Conservation (phyloP, 2,797 vertebrate genomes). For the Danio kyathit region DNA sequence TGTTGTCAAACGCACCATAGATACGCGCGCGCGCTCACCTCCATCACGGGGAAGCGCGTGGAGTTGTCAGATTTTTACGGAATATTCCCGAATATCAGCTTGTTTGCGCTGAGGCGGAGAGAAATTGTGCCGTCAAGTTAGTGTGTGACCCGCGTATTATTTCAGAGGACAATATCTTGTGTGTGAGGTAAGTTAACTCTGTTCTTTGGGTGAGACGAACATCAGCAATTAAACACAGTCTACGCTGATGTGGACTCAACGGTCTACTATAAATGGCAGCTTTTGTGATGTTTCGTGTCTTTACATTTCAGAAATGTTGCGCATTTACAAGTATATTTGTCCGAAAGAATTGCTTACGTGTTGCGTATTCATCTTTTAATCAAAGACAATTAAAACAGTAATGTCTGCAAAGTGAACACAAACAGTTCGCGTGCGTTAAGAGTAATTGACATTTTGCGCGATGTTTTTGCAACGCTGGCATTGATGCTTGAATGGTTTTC, state of each 20-base stretch:
- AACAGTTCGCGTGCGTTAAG: not conserved
- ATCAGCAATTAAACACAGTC: conserved; percentile 11
- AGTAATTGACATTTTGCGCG: conserved; percentile 17
- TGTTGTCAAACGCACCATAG: conserved; percentile 33
- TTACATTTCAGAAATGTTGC: not conserved
- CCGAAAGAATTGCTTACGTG: not conserved
- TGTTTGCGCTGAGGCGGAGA: not conserved
- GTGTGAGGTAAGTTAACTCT: conserved; percentile 45
- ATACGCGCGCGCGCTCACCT: conserved; percentile 28
- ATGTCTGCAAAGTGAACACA: not conserved
- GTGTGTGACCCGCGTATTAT: not conserved
- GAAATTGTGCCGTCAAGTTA: not conserved
- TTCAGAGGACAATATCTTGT: conserved; percentile 14
- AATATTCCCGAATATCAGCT: conserved; percentile 8
- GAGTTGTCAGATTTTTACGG: conserved; percentile 18
- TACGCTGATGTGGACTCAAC: not conserved
- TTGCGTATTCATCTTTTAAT: not conserved
- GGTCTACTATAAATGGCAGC: not conserved
- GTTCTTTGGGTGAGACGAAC: not conserved
- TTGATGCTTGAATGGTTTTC: not conserved
- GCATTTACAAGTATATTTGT: not conserved
- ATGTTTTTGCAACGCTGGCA: conserved; percentile 8
- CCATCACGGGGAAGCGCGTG: conserved; percentile 7
- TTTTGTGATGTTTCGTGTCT: not conserved
- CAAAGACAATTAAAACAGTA: not conserved